A percentile compares a stretch with the other conserved stretches of the same genome.
phyloP scores from a whole-genome alignment of 35 echinoderm and acorn worm species.

The Patiria miniata region DNA sequence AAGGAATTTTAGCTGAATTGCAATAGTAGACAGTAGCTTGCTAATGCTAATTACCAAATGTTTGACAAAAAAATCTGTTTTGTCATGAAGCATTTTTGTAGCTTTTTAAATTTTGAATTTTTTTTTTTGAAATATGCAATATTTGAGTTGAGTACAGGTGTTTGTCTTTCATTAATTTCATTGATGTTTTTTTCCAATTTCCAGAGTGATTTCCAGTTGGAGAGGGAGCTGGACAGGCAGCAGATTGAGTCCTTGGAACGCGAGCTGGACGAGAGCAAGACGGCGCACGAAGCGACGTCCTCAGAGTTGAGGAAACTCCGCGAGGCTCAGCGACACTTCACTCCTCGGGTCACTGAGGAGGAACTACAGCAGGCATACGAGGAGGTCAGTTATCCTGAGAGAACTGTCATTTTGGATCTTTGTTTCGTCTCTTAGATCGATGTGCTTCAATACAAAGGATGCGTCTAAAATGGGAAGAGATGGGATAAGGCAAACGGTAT shows the following conservation, averaged over 20 bases:
- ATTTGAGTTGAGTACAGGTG: neutral
- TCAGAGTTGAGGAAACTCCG: slow-evolving; percentile 43
- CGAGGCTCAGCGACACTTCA: slow-evolving; percentile 56
- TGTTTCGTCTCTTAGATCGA: too few relatives aligned
- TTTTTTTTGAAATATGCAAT: too few relatives aligned
- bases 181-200: neutral
- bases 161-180: neutral
- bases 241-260: slow-evolving; percentile 71
- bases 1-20: too few relatives aligned
- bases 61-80: too few relatives aligned
- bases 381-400: slow-evolving; percentile 47
- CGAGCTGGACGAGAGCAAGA: slow-evolving; percentile 71
- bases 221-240: slow-evolving; percentile 77
- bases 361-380: slow-evolving; percentile 75
- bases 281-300: neutral
- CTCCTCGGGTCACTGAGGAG: slow-evolving; percentile 34
- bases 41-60: too few relatives aligned
- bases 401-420: too few relatives aligned
- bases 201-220: slow-evolving; percentile 77
- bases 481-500: too few relatives aligned
- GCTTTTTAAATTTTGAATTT: too few relatives aligned
- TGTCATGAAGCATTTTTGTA: too few relatives aligned
- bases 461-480: too few relatives aligned
- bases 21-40: too few relatives aligned
- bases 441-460: too few relatives aligned